Evolutionary conservation across 2,797 vertebrate genomes (phyloP).

Genomic region (Poecilia velifera): DNA sequence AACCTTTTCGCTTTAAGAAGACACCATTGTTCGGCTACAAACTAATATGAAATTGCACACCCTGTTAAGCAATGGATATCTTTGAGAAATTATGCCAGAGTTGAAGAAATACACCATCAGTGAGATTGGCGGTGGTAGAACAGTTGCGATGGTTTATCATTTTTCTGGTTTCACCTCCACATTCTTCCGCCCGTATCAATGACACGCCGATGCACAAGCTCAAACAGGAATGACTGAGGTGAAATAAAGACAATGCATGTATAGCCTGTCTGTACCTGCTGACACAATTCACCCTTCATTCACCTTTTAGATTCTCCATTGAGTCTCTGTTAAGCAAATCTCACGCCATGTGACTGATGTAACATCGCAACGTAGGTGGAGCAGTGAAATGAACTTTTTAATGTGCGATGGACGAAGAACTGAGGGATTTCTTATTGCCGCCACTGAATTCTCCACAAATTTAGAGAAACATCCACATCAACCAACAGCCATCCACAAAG

Average conservation of each 20-base stretch:
- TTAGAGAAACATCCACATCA: background rate
- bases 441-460: background rate
- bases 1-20: background rate
- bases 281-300: background rate
- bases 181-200: slow-evolving; percentile 5
- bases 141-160: slow-evolving; percentile 32
- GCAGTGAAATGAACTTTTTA: background rate
- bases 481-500: background rate
- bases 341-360: background rate
- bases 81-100: background rate
- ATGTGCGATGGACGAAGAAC: background rate
- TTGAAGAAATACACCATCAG: background rate
- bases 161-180: slow-evolving; percentile 18
- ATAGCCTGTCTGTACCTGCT: slow-evolving; percentile 31
- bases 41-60: background rate
- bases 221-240: slow-evolving; percentile 21
- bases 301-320: background rate
- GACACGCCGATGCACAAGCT: slow-evolving; percentile 13
- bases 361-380: background rate
- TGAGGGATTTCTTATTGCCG: background rate
- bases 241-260: slow-evolving; percentile 6
- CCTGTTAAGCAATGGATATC: background rate
- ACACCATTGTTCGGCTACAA: background rate
- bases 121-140: background rate
- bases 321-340: background rate